Percentiles rank a stretch among this genome's conserved stretches.
Conservation (phyloP, 2,113 vertebrate species). For the Vidua chalybeata region DNA sequence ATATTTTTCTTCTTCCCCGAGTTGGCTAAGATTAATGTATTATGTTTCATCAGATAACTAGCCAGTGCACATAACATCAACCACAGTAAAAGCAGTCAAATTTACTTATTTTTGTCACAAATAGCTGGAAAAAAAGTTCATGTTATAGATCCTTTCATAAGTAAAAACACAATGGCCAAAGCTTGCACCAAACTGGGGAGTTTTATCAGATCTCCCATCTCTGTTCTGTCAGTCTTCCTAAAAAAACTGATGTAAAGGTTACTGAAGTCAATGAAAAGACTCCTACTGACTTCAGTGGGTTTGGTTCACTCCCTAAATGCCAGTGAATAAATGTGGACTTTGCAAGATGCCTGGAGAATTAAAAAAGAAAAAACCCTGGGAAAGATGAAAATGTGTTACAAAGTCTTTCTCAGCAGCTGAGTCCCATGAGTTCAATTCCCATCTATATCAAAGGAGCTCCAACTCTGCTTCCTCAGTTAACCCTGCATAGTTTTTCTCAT, state of each 20-base stretch:
- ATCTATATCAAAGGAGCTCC: background rate
- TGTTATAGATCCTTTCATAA: background rate
- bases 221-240: background rate
- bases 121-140: background rate
- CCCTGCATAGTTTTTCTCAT: slow-evolving; percentile 51
- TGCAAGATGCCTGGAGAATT: slow-evolving; percentile 24
- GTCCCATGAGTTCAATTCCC: slow-evolving; percentile 22
- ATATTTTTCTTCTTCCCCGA: background rate
- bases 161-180: background rate
- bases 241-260: slow-evolving; percentile 49
- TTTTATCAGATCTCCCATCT: background rate
- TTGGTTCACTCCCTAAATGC: slow-evolving; percentile 28
- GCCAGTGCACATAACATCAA: background rate
- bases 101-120: background rate
- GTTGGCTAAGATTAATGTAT: background rate
- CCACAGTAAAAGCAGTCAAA: background rate
- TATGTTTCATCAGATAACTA: background rate
- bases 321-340: slow-evolving; percentile 30
- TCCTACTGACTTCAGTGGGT: slow-evolving; percentile 24
- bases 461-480: slow-evolving; percentile 48
- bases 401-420: background rate
- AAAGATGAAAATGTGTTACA: background rate
- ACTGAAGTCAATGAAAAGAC: slow-evolving; percentile 51
- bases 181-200: background rate
- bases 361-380: background rate